Percentiles rank a stretch among this genome's conserved stretches.
These are phyloP conservation scores for Tipula vernalis DNA, from an alignment of 2,888 invertebrate genomes.

Conservation along the genomic window DNA sequence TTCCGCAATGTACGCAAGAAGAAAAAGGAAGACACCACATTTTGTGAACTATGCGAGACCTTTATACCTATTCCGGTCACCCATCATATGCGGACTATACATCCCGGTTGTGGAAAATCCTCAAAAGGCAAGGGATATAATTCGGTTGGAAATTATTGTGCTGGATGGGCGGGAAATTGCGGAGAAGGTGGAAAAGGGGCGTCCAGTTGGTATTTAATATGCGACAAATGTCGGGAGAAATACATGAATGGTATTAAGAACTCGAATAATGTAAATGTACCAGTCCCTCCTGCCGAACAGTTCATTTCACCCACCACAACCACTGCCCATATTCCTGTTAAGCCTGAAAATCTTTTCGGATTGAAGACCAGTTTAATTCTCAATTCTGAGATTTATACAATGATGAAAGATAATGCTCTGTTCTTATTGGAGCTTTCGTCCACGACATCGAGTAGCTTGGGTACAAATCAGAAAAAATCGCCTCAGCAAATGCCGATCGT, in stretches of 20 bases:
- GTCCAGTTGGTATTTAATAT: conserved; percentile 84
- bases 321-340: conserved; percentile 33
- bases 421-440: conserved; percentile 84
- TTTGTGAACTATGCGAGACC: conserved; percentile 81
- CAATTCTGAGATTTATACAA: conserved; percentile 36
- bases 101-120: conserved; percentile 82
- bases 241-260: conserved; percentile 35
- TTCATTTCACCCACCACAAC: conserved; percentile 21
- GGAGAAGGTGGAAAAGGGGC: conserved; percentile 71
- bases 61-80: conserved; percentile 65
- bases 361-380: conserved; percentile 31
- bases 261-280: conserved; percentile 29
- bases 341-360: conserved; percentile 31
- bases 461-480: conserved; percentile 22
- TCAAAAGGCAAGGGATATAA: conserved; percentile 86
- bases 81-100: conserved; percentile 80
- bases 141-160: conserved; percentile 74
- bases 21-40: conserved; percentile 34
- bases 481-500: conserved; percentile 35
- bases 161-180: conserved; percentile 80
- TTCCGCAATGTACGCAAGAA: conserved; percentile 28
- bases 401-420: conserved; percentile 88
- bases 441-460: conserved; percentile 31
- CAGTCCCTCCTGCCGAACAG: conserved; percentile 22
- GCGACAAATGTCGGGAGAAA: conserved; percentile 80